phyloP scores from a whole-genome alignment of 2,888 invertebrate genomes.

The Eristalinus sepulchralis region DNA sequence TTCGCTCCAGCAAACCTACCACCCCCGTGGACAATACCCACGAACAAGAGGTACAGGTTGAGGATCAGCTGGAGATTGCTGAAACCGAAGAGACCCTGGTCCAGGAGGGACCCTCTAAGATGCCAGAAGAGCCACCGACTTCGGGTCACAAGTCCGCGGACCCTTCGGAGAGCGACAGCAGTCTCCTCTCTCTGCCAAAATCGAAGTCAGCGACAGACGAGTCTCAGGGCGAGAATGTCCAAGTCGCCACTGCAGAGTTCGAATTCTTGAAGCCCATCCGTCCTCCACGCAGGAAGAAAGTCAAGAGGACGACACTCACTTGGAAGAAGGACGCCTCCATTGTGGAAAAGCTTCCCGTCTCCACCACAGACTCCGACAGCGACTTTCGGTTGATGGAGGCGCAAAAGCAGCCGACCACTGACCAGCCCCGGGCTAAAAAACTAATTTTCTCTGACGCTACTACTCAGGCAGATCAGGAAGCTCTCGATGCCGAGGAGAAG shows the following conservation, averaged over 20 bases:
- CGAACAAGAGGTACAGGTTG: conserved; percentile 4
- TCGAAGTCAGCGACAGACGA: conserved; percentile 74
- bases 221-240: conserved; percentile 48
- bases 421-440: conserved; percentile 24
- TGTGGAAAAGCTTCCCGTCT: conserved; percentile 73
- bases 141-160: not conserved
- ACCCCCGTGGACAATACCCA: conserved; percentile 1
- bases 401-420: not conserved
- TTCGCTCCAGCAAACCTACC: not conserved
- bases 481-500: conserved; percentile 23
- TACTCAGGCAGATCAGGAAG: not conserved
- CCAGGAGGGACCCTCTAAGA: not conserved
- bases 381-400: conserved; percentile 71
- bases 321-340: conserved; percentile 77
- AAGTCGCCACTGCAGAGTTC: conserved; percentile 56
- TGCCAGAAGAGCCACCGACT: not conserved
- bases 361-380: conserved; percentile 77
- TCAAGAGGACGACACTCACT: conserved; percentile 74
- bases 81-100: conserved; percentile 70
- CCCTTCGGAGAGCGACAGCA: conserved; percentile 49
- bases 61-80: conserved; percentile 71
- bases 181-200: conserved; percentile 41
- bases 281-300: conserved; percentile 77
- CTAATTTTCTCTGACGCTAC: not conserved
- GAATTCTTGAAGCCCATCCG: conserved; percentile 75